Conservation (phyloP, 2,113 vertebrate species). For the Gobiocypris rarus region DNA sequence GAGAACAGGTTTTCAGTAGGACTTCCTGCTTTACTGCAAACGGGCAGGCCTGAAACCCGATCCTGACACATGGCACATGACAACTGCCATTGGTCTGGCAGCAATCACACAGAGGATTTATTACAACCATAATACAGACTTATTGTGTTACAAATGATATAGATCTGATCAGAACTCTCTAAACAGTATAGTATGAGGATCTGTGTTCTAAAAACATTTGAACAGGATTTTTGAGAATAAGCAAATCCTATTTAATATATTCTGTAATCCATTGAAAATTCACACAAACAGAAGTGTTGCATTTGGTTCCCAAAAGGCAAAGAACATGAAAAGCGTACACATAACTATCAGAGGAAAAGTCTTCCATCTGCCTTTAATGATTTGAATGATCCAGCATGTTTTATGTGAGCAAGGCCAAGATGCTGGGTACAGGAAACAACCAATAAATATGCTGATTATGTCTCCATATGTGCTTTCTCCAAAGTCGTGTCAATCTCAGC, state of each 20-base stretch:
- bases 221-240: background rate
- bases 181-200: background rate
- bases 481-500: slow-evolving; percentile 2
- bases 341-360: slow-evolving; percentile 12
- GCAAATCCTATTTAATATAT: background rate
- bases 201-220: background rate
- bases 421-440: background rate
- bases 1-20: background rate
- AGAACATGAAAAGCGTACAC: background rate
- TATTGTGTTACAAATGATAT: slow-evolving; percentile 63
- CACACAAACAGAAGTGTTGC: background rate
- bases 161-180: slow-evolving; percentile 18
- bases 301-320: slow-evolving; percentile 22
- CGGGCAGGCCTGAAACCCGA: slow-evolving; percentile 24
- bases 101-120: slow-evolving; percentile 47
- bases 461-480: background rate
- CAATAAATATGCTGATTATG: background rate
- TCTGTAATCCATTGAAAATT: background rate
- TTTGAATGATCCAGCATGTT: background rate
- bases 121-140: slow-evolving; percentile 58
- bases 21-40: background rate
- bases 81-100: slow-evolving; percentile 25
- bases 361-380: slow-evolving; percentile 22
- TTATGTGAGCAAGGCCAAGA: background rate
- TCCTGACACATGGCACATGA: slow-evolving; percentile 25